phyloP scores from a whole-genome alignment of 1,140 invertebrate species.

The Lysiphlebus fabarum region DNA sequence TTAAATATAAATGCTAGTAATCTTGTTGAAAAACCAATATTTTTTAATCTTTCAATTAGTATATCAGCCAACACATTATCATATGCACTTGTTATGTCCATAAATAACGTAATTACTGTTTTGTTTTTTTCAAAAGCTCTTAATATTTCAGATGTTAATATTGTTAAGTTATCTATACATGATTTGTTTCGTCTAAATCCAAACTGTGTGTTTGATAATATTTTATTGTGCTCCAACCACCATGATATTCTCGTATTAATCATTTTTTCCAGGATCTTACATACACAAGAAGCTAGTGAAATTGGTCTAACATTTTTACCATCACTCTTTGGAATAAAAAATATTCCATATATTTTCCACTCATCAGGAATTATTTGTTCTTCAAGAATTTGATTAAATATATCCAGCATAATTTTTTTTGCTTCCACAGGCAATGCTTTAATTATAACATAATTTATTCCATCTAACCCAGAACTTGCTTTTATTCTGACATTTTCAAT shows the following conservation, averaged over 20 bases:
- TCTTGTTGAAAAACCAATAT: slow-evolving; percentile 8
- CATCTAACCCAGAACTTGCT: slow-evolving; percentile 25
- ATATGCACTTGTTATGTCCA: slow-evolving; percentile 21
- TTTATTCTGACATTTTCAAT: too few relatives aligned
- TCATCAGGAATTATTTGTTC: slow-evolving; percentile 20
- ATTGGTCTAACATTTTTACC: slow-evolving; percentile 30
- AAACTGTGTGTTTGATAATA: slow-evolving; percentile 23
- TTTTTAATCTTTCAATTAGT: slow-evolving; percentile 13
- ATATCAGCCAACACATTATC: slow-evolving; percentile 19
- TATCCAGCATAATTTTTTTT: slow-evolving; percentile 23
- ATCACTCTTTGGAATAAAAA: slow-evolving; percentile 31
- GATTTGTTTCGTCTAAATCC: slow-evolving; percentile 26
- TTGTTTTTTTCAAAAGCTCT: slow-evolving; percentile 10
- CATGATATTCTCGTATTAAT: slow-evolving; percentile 19
- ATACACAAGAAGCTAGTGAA: slow-evolving; percentile 24
- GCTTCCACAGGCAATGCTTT: slow-evolving; percentile 20
- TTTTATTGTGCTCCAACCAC: slow-evolving; percentile 24
- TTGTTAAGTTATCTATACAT: slow-evolving; percentile 21
- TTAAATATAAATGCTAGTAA: slow-evolving; percentile 6
- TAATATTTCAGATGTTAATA: slow-evolving; percentile 13
- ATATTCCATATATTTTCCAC: slow-evolving; percentile 26
- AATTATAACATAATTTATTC: slow-evolving; percentile 27
- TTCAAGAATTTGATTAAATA: slow-evolving; percentile 29
- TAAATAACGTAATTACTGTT: slow-evolving; percentile 3
- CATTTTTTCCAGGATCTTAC: slow-evolving; percentile 25